Evolutionary conservation across 2,797 vertebrate species (phyloP), one percentile per base, ranked within the genome.

Genomic region (Nothura maculosa): DNA sequence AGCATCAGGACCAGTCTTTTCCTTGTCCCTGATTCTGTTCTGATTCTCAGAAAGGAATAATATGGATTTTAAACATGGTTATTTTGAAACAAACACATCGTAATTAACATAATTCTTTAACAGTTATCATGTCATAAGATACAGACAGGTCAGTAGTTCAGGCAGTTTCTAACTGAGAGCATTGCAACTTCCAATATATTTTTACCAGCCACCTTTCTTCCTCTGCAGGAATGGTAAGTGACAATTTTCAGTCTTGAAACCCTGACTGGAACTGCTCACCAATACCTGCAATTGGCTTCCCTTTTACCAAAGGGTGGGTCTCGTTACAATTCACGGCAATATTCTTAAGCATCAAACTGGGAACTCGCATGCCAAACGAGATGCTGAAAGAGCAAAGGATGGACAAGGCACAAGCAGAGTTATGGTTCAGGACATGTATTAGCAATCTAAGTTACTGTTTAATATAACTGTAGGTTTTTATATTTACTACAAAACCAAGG

Each of bases 211-310:
- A 74, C 3, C 9, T 19, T 57, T 16, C 20, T 80, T 90, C n/a
- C 45, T 54, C 12, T 68, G 16, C 5, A 74, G 47, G 61, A 94
- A 82, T 8, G 19, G 48, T 54, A 92, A 80, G 57, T 48, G 57
- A 85, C 54, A 89, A 13, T 72, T 58, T 80, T 61, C 93, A 92
- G 74, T 13, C 27, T 82, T 36, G 70, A 68, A 90, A 77, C 38
- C 52, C 63, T 79, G 81, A 94, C 4, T 57, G 21, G 19, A 76
- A 36, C 73, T 85, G 52, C 32, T 74, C 36, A 57, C 4, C 27
- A 63, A 27, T 9, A 79, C 38, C 3, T 76, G 84, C 80, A 87
- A 38, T 45, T 48, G 70, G 50, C 28, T 61, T 40, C 73, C 40
- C 50, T 54, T 42, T 54, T 42, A 86, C 62, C 30, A 0, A 3